A percentile compares a stretch with the other conserved stretches of the same genome.
Conservation (phyloP, 2,888 invertebrate genomes). For the Podotricha telesiphe region DNA sequence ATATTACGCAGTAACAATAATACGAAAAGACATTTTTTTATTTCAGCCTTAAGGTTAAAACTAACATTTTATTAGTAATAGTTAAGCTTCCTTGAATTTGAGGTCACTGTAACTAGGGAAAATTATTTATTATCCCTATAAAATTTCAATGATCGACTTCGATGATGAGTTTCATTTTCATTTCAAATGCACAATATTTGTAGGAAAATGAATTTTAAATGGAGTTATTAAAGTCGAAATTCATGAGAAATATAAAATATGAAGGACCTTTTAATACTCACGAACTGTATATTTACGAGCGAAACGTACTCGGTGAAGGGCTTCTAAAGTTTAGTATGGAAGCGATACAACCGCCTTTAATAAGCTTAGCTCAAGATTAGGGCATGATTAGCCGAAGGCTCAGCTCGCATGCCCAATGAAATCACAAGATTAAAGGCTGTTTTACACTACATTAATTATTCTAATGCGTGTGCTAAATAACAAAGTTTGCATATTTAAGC, state of each 20-base stretch:
- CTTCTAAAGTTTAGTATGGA: conserved; percentile 82
- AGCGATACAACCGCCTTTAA: conserved; percentile 81
- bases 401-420: conserved; percentile 67
- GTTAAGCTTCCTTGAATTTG: conserved; percentile 55
- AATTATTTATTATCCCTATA: conserved; percentile 68
- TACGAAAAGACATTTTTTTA: neutral
- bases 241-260: conserved; percentile 19
- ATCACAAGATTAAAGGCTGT: conserved; percentile 75
- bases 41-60: neutral
- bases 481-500: conserved; percentile 11
- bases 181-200: conserved; percentile 17
- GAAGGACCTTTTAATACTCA: conserved; percentile 39
- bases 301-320: conserved; percentile 72
- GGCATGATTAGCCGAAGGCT: conserved; percentile 77
- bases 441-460: conserved; percentile 54
- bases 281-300: conserved; percentile 70
- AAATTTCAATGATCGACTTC: conserved; percentile 76
- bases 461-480: conserved; percentile 24
- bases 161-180: conserved; percentile 42
- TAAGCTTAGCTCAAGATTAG: conserved; percentile 82
- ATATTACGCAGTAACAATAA: neutral
- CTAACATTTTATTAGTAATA: conserved; percentile 19
- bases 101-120: conserved; percentile 47
- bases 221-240: conserved; percentile 23
- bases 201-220: conserved; percentile 31